Percentiles rank a stretch among this genome's conserved stretches.
These are phyloP conservation scores for Scaptomyza montana DNA, from an alignment of 1,140 invertebrate genomes.

Conservation along the genomic window DNA sequence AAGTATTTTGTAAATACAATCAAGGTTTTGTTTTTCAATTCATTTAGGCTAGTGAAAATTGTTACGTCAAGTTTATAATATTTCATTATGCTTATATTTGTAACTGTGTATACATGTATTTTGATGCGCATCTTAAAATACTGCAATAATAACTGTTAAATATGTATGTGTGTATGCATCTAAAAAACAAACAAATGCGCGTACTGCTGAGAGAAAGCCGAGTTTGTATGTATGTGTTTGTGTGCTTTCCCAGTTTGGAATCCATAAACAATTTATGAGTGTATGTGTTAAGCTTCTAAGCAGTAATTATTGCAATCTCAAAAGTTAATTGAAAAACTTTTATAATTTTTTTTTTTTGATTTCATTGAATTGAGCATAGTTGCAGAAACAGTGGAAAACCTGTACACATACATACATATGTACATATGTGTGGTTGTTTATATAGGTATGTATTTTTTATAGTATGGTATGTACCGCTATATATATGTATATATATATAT, in stretches of 20 bases:
- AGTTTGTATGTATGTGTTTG: constrained; percentile 24
- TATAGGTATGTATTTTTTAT: constrained; percentile 21
- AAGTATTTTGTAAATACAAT: constrained; percentile 80
- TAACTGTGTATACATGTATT: constrained; percentile 2
- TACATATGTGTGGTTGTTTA: background rate
- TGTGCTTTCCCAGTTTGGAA: constrained; percentile 1
- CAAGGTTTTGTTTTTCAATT: constrained; percentile 66
- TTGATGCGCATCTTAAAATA: constrained; percentile 63
- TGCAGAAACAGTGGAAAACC: background rate
- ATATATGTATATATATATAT: background rate
- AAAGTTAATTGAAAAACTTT: constrained; percentile 5
- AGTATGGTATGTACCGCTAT: constrained; percentile 52
- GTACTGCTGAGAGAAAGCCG: constrained; percentile 71
- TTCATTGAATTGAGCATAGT: background rate
- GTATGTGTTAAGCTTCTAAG: constrained; percentile 12
- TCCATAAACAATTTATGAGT: constrained; percentile 13
- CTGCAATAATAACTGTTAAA: constrained; percentile 70
- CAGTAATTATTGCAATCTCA: constrained; percentile 4
- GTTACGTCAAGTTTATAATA: constrained; percentile 59
- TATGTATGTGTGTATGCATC: constrained; percentile 53
- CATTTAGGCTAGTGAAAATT: constrained; percentile 76
- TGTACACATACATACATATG: constrained; percentile 44
- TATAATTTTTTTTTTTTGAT: background rate
- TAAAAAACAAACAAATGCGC: constrained; percentile 77
- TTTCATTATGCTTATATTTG: constrained; percentile 12